These are phyloP conservation scores for Chelonoidis abingdonii DNA, from an alignment of 2,113 vertebrate genomes.

Conservation along the genomic window DNA sequence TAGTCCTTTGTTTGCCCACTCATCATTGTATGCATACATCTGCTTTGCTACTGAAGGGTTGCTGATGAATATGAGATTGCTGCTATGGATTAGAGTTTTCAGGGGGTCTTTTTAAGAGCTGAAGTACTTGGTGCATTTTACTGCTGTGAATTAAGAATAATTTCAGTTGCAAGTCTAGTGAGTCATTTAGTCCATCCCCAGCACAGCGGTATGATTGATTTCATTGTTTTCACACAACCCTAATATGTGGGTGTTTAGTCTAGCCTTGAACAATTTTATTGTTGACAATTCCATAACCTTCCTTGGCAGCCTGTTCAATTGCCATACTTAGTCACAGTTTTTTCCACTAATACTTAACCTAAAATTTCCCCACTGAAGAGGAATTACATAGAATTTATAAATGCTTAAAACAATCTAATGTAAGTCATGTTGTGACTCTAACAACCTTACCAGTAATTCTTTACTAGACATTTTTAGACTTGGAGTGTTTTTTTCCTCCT, in stretches of 20 bases:
- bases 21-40: not conserved
- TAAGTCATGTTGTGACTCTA: not conserved
- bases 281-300: slow-evolving; percentile 47
- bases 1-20: slow-evolving; percentile 21
- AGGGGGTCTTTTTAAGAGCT: not conserved
- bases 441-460: not conserved
- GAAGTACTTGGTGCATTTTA: not conserved
- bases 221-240: slow-evolving; percentile 4
- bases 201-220: slow-evolving; percentile 15
- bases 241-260: not conserved
- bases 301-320: slow-evolving; percentile 28
- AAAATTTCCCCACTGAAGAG: not conserved
- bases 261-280: slow-evolving; percentile 39
- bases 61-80: not conserved
- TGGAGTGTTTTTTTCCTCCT: not conserved
- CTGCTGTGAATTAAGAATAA: slow-evolving; percentile 14
- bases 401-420: not conserved
- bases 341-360: not conserved
- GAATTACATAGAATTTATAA: not conserved
- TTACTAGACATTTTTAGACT: not conserved
- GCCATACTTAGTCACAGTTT: slow-evolving; percentile 1
- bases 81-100: not conserved
- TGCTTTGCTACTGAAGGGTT: not conserved
- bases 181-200: slow-evolving; percentile 11
- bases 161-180: not conserved